Evolutionary conservation across 2,113 vertebrate species (phyloP).

Genomic region (Balaenoptera acutorostrata): DNA sequence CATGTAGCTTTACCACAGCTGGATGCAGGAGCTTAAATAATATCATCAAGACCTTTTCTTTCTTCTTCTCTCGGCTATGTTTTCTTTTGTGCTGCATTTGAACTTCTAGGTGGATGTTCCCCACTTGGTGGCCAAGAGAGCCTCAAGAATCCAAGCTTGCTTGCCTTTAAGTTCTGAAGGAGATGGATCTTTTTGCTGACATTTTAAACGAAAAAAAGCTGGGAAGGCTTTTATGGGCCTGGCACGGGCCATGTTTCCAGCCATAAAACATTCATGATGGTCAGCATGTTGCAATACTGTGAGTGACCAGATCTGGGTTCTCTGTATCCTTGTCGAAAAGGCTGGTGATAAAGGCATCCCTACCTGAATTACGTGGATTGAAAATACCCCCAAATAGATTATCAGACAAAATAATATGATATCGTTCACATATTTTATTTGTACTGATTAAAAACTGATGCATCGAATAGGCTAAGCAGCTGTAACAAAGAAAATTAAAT

Average conservation of each 20-base stretch:
- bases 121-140: background rate
- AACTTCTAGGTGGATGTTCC: conserved; percentile 5
- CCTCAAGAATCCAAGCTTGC: background rate
- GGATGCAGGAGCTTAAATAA: background rate
- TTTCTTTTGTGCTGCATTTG: background rate
- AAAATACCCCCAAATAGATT: background rate
- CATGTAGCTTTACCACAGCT: background rate
- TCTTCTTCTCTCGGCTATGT: background rate
- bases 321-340: background rate
- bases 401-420: background rate
- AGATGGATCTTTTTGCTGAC: background rate
- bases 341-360: background rate
- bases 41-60: background rate
- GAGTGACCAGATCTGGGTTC: background rate
- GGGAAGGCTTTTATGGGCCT: background rate
- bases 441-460: background rate
- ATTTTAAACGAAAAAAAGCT: background rate
- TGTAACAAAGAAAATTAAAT: background rate
- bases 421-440: background rate
- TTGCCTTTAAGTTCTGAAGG: background rate
- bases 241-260: background rate
- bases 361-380: background rate
- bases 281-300: background rate
- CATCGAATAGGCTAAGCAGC: background rate
- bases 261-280: background rate